These are phyloP conservation scores for Pholis gunnellus DNA, from an alignment of 2,113 vertebrate species.

Conservation along the genomic window DNA sequence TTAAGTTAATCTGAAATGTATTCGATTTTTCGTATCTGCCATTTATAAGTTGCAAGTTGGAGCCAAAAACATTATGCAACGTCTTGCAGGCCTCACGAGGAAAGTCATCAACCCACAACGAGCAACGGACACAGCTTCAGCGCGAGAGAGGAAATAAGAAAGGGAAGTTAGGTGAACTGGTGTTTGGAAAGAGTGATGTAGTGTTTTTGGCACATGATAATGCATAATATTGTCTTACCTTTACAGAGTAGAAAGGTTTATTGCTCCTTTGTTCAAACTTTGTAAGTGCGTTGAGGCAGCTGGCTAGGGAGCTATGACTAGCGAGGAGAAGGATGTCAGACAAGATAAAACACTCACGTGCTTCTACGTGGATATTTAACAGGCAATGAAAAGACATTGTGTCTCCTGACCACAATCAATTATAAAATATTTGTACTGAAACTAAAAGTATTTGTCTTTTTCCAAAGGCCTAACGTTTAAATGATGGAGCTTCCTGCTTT, in stretches of 20 bases:
- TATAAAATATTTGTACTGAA: neutral
- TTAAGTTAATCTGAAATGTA: neutral
- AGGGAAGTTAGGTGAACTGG: constrained; percentile 28
- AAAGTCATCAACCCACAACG: constrained; percentile 23
- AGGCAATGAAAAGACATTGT: neutral
- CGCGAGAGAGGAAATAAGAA: constrained; percentile 43
- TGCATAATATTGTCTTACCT: constrained; percentile 12
- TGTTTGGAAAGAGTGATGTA: constrained; percentile 1
- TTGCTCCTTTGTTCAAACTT: constrained; percentile 20
- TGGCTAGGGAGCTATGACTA: neutral
- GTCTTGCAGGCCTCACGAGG: constrained; percentile 19
- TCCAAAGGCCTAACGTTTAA: neutral
- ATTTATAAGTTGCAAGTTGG: neutral
- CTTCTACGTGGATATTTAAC: neutral
- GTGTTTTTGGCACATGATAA: neutral
- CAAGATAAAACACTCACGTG: constrained; percentile 3
- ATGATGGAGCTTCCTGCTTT: constrained; percentile 38
- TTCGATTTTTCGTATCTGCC: neutral
- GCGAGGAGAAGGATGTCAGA: neutral
- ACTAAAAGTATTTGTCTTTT: neutral
- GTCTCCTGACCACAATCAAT: neutral
- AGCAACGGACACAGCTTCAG: neutral
- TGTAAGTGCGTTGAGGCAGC: constrained; percentile 8
- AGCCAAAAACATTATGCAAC: constrained; percentile 35
- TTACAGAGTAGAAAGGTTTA: neutral